Evolutionary conservation across 2,113 vertebrate species (phyloP), one percentile per base, ranked within the genome.

Genomic region (Ranitomeya variabilis): DNA sequence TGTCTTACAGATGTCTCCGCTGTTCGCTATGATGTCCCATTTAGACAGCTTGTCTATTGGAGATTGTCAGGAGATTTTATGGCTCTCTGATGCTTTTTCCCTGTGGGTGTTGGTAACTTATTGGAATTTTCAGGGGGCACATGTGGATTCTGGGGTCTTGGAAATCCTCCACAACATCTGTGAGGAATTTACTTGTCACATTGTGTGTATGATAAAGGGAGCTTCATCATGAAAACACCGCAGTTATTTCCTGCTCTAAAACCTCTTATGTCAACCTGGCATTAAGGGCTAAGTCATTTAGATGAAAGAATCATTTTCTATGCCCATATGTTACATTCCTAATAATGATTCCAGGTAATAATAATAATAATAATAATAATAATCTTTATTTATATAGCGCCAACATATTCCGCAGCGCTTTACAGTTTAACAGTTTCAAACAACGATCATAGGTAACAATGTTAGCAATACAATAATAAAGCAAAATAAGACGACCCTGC

Each of bases 111-210:
- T 64, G 37, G 87, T 23, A 77, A 45, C 76, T 79, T 79, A 86
- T 31, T 83, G 87, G 87, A 89, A 84, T 84, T 89, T 45, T 84
- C 87, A 77, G 87, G 80, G 86, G 87, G 87, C 87, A 84, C 87
- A 84, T 89, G 57, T 89, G 87, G 55, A 84, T 84, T 89, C 71
- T 83, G 81, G 87, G 87, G 87, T 84, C 71, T 89, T 52, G 21
- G 52, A 83, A 84, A 69, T 84, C 13, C n/a, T 62, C 18, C 80
- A 55, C 37, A 37, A 84, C 87, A 89, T 83, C 71, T 89, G 87
- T 78, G 37, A 89, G 52, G 71, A 78, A 84, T 84, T 89, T 83
- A 57, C 69, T 57, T 77, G 87, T 78, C 87, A 89, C 26, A 31
- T 77, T 89, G 59, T 45, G 18, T 54, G 67, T 66, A 84, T 78